Conservation (phyloP, 1,140 invertebrate genomes). For the Brevipalpus yothersi region DNA sequence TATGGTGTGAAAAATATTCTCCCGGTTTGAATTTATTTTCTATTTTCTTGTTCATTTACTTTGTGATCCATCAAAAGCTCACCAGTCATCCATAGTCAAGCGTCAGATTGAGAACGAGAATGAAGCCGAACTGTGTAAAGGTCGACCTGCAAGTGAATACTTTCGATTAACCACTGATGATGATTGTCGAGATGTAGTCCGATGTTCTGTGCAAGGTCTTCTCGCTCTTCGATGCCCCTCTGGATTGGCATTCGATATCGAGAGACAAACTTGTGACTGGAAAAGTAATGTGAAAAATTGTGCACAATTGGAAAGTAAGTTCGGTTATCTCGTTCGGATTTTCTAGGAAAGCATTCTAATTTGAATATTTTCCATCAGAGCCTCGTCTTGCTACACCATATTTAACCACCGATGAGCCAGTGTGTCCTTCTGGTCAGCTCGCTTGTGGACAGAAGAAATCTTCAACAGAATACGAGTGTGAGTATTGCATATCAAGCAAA, state of each 20-base stretch:
- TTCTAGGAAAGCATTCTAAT: neutral
- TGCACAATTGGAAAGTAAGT: conserved; percentile 26
- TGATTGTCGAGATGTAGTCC: conserved; percentile 79
- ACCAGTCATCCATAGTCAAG: neutral
- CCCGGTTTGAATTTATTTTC: no score
- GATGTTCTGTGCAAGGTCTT: conserved; percentile 77
- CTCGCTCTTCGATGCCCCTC: conserved; percentile 77
- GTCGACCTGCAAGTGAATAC: conserved; percentile 52
- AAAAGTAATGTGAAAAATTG: conserved; percentile 80
- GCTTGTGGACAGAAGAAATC: conserved; percentile 59
- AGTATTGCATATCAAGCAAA: no score
- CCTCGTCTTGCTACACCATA: conserved; percentile 66
- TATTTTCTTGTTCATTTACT: no score
- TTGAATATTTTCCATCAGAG: conserved; percentile 27
- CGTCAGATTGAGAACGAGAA: conserved; percentile 4
- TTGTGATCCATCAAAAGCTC: no score
- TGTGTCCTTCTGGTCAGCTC: conserved; percentile 48
- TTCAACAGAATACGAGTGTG: no score
- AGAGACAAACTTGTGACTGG: conserved; percentile 88
- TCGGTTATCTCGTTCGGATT: neutral
- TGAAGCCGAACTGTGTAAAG: conserved; percentile 10
- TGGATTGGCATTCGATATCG: conserved; percentile 76
- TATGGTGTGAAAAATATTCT: no score
- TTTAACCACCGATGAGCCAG: conserved; percentile 64
- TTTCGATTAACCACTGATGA: conserved; percentile 68